A percentile compares a stretch with the other conserved stretches of the same genome.
phyloP scores from a whole-genome alignment of 2,888 invertebrate species.

The Dasypolia templi region DNA sequence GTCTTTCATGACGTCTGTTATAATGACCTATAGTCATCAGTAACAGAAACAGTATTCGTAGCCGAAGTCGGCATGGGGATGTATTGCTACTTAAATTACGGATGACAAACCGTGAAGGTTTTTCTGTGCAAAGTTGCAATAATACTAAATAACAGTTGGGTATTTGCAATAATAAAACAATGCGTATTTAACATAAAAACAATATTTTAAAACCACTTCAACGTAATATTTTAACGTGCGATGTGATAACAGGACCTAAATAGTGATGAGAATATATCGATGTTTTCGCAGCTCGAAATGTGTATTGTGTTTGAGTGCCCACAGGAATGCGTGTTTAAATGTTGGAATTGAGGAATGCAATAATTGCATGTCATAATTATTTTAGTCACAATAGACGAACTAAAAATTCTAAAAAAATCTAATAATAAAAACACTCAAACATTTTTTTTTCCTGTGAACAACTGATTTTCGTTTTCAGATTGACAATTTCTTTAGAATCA shows the following conservation, averaged over 20 bases:
- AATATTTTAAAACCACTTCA: not conserved
- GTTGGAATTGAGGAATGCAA: constrained; percentile 83
- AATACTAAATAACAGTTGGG: too few relatives aligned
- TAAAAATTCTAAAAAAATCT: constrained; percentile 40
- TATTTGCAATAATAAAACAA: not conserved
- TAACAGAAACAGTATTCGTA: not conserved
- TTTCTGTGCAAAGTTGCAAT: too few relatives aligned
- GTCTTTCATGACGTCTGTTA: too few relatives aligned
- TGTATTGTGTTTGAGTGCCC: constrained; percentile 86
- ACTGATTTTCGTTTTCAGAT: constrained; percentile 77
- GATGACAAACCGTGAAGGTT: too few relatives aligned
- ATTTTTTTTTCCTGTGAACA: constrained; percentile 84
- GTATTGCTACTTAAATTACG: too few relatives aligned
- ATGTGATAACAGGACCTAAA: constrained; percentile 32
- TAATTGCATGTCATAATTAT: constrained; percentile 81
- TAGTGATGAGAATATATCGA: constrained; percentile 66
- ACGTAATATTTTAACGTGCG: not conserved
- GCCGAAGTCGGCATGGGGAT: not conserved
- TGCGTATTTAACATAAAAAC: not conserved
- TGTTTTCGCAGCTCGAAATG: constrained; percentile 76
- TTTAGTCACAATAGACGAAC: constrained; percentile 68
- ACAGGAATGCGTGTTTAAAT: constrained; percentile 88
- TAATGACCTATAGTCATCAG: not conserved
- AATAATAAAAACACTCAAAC: constrained; percentile 66
- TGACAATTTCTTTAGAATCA: constrained; percentile 32